Evolutionary conservation across 30 jellyfish, hydroid and myxozoan species (phyloP), one percentile per base, ranked within the genome.

Genomic region (Haliclystus octoradiatus): DNA sequence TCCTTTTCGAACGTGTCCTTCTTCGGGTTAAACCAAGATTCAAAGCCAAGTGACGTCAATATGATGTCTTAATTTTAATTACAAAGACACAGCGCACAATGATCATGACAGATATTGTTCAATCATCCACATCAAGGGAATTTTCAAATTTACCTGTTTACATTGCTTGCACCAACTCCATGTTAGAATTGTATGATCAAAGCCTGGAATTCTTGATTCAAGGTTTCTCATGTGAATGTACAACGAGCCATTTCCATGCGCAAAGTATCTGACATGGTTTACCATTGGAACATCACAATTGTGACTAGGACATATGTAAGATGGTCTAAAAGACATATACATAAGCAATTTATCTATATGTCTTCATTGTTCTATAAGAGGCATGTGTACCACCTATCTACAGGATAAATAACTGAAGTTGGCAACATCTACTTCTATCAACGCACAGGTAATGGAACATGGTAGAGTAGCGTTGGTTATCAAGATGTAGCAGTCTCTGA

Each of bases 81-180:
- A n/a, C n/a, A n/a, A n/a, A n/a, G n/a, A n/a, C n/a, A n/a, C n/a
- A n/a, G n/a, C n/a, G n/a, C n/a, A n/a, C n/a, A n/a, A n/a, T n/a
- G n/a, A n/a, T n/a, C n/a, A n/a, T n/a, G n/a, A n/a, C n/a, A n/a
- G n/a, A n/a, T n/a, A n/a, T n/a, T n/a, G n/a, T n/a, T n/a, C n/a
- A n/a, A n/a, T n/a, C n/a, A n/a, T n/a, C n/a, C n/a, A n/a, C n/a
- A n/a, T n/a, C n/a, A n/a, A n/a, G n/a, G n/a, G n/a, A n/a, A n/a
- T n/a, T 32, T 33, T 3, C 13, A 22, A 19, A 62, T 49, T 31
- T 62, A 87, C 96, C 92, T 87, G 94, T 69, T 87, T 87, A 66
- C 96, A 87, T n/a, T 64, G 76, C 60, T 79, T 87, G 74, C 96
- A 87, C 96, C 96, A 87, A 52, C 94, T 87, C 96, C 96, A 87